phyloP scores from a whole-genome alignment of 37 sponge, comb jelly and placozoan species.

The Haliclona indistincta region DNA sequence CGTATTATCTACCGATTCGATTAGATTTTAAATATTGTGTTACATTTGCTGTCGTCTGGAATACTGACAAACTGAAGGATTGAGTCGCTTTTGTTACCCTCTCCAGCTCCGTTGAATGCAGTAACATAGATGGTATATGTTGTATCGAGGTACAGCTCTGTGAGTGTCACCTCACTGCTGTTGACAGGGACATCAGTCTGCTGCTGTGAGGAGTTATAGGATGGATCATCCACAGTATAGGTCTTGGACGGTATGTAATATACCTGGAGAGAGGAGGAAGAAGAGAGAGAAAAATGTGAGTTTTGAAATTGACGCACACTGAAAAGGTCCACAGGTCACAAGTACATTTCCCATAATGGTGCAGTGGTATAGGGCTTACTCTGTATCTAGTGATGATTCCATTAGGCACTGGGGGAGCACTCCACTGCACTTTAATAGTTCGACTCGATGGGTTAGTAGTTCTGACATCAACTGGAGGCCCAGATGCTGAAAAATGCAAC shows the following conservation, averaged over 20 bases:
- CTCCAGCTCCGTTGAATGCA: conserved; percentile 52
- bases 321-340: neutral
- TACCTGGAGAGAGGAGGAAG: neutral
- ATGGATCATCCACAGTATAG: neutral
- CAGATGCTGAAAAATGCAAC: conserved; percentile 21
- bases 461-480: conserved; percentile 26
- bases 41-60: neutral
- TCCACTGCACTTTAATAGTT: conserved; percentile 36
- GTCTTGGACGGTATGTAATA: neutral
- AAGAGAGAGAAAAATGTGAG: neutral
- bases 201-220: conserved; percentile 1
- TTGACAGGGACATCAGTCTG: neutral
- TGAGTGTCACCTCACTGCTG: neutral
- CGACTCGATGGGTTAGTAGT: neutral
- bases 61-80: conserved; percentile 16
- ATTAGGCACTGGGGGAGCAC: conserved; percentile 38
- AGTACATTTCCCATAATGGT: neutral
- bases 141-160: conserved; percentile 41
- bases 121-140: conserved; percentile 41
- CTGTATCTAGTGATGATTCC: conserved; percentile 56
- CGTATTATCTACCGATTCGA: too few relatives aligned
- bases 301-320: neutral
- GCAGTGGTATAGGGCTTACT: conserved; percentile 9
- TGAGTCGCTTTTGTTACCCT: conserved; percentile 14
- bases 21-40: too few relatives aligned